Percentiles rank a stretch among this genome's conserved stretches.
phyloP scores from a whole-genome alignment of 2,888 invertebrate species.

The Cybosia mesomella region DNA sequence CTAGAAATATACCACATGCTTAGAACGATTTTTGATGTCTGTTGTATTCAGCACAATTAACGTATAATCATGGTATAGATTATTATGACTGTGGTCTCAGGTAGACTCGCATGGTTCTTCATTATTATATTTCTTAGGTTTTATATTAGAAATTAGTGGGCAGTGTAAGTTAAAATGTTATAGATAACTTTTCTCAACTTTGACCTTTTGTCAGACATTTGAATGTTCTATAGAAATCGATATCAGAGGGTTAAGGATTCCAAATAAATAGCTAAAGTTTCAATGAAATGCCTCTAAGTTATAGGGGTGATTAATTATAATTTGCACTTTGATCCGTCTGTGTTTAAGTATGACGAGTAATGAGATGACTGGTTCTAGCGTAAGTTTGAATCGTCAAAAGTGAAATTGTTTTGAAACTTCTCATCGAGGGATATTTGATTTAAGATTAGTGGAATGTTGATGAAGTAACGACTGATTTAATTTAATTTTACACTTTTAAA shows the following conservation, averaged over 20 bases:
- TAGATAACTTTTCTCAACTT: neutral
- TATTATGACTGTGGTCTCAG: no score
- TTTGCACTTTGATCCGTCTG: neutral
- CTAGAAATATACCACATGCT: no score
- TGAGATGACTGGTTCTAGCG: neutral
- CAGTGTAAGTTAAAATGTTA: neutral
- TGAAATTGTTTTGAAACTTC: conserved; percentile 2
- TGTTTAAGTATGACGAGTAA: neutral
- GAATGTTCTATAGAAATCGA: neutral
- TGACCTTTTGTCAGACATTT: neutral
- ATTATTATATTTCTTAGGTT: neutral
- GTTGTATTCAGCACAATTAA: no score
- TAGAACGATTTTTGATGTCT: no score
- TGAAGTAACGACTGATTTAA: neutral
- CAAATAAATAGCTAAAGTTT: conserved; percentile 9
- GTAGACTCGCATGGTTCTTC: no score
- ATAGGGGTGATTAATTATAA: neutral
- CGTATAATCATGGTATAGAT: no score
- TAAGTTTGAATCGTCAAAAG: neutral
- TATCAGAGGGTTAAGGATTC: neutral
- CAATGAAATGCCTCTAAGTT: conserved; percentile 13
- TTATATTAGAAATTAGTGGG: neutral
- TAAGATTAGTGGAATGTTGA: neutral
- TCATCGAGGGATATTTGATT: neutral
- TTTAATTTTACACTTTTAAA: neutral